Base-by-base conservation (phyloP, 2,888 invertebrate species). In the Athalia cordata region DNA sequence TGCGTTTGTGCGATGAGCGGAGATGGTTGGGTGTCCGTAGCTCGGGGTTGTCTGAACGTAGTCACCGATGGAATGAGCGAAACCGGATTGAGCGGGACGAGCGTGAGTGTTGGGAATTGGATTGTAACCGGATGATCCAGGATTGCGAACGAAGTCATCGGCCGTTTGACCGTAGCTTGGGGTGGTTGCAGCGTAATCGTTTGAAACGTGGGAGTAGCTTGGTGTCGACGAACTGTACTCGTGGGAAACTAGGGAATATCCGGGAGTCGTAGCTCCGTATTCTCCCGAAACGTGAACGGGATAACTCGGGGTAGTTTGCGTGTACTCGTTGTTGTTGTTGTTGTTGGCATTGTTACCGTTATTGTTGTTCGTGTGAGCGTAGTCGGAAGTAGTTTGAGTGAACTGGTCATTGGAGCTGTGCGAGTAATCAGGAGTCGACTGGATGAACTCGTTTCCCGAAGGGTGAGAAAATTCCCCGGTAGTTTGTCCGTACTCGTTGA, bases 1-100 rank as follows among this genome's bases (percentile, higher is more conserved):
- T 5, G 70, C 84, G 5, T 83, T 77, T 13, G 86, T 81, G 6
- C 84, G 95, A 45, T 67, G 65, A 29, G 11, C 52, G 5, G 67
- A 29, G 6, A 80, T 66, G 3, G 70, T 9, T n/a, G 62, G 55
- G n/a, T 75, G 75, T 49, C 50, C 11, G 43, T 62, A 75, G 75
- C 75, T 64, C 62, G 75, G 50, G 47, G 75, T 75, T 9, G 50
- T 52, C n/a, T 75, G 75, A 50, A 43, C 55, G 64, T 62, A 75
- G 47, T 87, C 7, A 82, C 78, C 84, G 5, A 83, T 68, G 11
- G 86, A 81, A 5, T 85, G 95, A n/a, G 67, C 50, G 67, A 65
- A 77, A 2, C 52, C 77, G 8, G 65, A 29, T 29, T 29, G 57
- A 8, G 81, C 77, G 5, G 75, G 78, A 59, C 72, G 72, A n/a